A percentile compares a stretch with the other conserved stretches of the same genome.
phyloP scores from a whole-genome alignment of 2,113 vertebrate genomes.

The Axis porcinus region DNA sequence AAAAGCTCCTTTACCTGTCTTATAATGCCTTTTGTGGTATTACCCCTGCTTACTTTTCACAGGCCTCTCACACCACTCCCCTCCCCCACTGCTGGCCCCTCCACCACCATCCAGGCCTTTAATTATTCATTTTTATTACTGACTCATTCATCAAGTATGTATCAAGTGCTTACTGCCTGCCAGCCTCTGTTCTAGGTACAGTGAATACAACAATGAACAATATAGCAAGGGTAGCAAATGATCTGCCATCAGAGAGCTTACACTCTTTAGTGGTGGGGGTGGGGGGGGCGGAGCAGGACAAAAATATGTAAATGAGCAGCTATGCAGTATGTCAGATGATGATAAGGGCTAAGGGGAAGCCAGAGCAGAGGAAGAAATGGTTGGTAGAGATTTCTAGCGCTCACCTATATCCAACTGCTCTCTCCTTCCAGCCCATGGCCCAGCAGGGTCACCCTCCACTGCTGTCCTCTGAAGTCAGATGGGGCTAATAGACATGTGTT shows the following conservation, averaged over 20 bases:
- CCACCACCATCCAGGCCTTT: background rate
- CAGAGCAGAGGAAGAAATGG: accelerated
- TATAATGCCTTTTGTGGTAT: background rate
- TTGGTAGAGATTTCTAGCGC: background rate
- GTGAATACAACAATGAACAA: background rate
- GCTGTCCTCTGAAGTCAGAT: background rate
- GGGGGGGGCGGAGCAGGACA: accelerated
- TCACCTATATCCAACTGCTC: background rate
- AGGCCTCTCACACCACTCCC: too few species aligned
- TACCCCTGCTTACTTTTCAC: background rate
- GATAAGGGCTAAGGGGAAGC: background rate
- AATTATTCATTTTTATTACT: background rate
- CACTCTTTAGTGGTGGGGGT: background rate
- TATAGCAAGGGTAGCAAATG: background rate
- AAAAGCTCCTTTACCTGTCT: background rate
- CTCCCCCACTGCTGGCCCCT: too few species aligned
- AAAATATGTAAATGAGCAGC: background rate
- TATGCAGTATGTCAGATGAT: too few species aligned
- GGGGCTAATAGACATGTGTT: background rate
- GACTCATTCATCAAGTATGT: background rate
- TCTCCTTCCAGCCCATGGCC: background rate
- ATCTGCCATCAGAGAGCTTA: background rate
- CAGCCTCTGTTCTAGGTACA: background rate
- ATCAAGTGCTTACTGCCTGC: background rate
- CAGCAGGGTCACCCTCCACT: too few species aligned